Evolutionary conservation across 2,113 vertebrate species (phyloP), one percentile per base, ranked within the genome.

Genomic region (Marmota flaviventris): DNA sequence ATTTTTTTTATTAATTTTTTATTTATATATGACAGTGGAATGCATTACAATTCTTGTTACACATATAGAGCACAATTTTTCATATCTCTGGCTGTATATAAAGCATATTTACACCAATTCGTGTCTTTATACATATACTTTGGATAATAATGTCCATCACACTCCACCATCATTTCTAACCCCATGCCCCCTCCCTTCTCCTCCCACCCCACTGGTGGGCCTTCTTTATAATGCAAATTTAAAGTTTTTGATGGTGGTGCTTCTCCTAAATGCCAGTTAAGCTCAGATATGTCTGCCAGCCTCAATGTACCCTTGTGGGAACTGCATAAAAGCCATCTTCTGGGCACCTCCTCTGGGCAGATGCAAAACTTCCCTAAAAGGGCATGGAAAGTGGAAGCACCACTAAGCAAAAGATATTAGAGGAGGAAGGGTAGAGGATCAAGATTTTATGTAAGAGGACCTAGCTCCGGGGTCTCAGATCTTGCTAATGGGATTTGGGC

Each of bases 221-320:
- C 61, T 89, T 90, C n/a, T n/a, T 70, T 87, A 70, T 75, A 20
- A 51, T 86, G 56, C 20, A 85, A 85, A 79, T 75, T 56, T 93
- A 65, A 65, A 85, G 27, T 29, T 92, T 32, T 78, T 61, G 51
- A 83, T 45, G 61, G 4, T 0, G 0, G 17, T 91, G 8, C n/a
- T 93, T 94, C 91, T 88, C 86, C 45, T 87, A 51, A 84, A 67
- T 58, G 86, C 79, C 24, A 53, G 11, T 63, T 42, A 65, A 96
- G 79, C 34, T 89, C 58, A 72, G 63, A 17, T 12, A 45, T 89
- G 39, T 51, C 39, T 63, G 22, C 13, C 37, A 79, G 73, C 12
- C 37, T 85, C 85, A 8, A 32, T 22, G 5, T 0, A 85, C n/a
- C 48, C 63, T 24, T 67, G 42, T 89, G 73, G 69, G 27, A 83